phyloP scores from a whole-genome alignment of 2,888 invertebrate genomes.

The Pyrochroa serraticornis region DNA sequence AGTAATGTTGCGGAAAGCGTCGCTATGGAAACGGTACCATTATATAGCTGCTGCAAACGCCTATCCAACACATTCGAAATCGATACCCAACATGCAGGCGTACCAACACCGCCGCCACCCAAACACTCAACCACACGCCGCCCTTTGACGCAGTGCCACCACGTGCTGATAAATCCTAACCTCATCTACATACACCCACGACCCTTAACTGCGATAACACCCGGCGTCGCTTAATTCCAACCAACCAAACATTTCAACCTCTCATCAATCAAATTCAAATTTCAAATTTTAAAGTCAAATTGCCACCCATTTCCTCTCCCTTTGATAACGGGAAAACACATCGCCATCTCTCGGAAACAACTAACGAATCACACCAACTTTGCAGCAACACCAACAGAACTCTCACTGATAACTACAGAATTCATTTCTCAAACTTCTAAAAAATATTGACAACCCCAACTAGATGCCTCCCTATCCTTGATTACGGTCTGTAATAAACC shows the following conservation, averaged over 20 bases:
- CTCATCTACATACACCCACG: constrained; percentile 12
- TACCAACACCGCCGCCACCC: constrained; percentile 26
- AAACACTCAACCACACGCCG: constrained; percentile 20
- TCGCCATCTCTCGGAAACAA: too few relatives aligned
- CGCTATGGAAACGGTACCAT: constrained; percentile 50
- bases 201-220: not conserved
- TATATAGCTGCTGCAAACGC: constrained; percentile 45
- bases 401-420: too few relatives aligned
- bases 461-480: too few relatives aligned
- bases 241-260: not conserved
- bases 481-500: too few relatives aligned
- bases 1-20: constrained; percentile 57
- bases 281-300: too few relatives aligned
- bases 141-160: not conserved
- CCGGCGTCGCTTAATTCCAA: constrained; percentile 1
- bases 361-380: too few relatives aligned
- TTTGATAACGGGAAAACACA: too few relatives aligned
- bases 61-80: constrained; percentile 35
- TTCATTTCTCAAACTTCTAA: too few relatives aligned
- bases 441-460: too few relatives aligned
- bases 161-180: constrained; percentile 14
- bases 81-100: constrained; percentile 35
- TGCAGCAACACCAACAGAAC: too few relatives aligned
- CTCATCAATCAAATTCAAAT: too few relatives aligned
- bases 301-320: too few relatives aligned